Base-by-base conservation (phyloP, 2,113 vertebrate genomes). In the Promerops cafer region DNA sequence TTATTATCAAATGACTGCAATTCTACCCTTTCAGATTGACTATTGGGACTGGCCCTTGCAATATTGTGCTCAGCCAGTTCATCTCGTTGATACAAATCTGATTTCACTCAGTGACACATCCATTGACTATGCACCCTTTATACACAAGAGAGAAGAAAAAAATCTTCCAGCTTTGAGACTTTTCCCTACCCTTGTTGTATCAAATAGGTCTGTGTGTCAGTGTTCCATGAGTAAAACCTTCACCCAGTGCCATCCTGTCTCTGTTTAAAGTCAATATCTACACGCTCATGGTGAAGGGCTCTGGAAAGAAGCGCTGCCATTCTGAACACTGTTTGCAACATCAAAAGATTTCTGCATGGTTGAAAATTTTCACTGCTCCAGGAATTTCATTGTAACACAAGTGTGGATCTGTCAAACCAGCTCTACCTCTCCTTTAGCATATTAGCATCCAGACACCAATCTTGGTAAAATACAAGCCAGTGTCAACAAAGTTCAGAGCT, bases 291-390 rank as follows among this genome's bases (percentile, higher is more conserved):
- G 49, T 16, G 35, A 76, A 77, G 26, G 20, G 54, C 54, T 86
- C 49, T 0, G 0, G 37, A 68, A 90, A 90, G 52, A 72, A 66
- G 4, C 30, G 60, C 52, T 87, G 69, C 76, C 26, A 21, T 90
- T 57, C 60, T 78, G 42, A 83, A 66, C 66, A 61, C n/a, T 45
- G 65, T 81, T 88, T 63, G 39, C 68, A 83, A 76, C 31, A 61
- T 45, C 54, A 68, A 65, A 89, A 94, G 60, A 68, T 83, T 92
- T 94, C 78, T 1, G 0, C 56, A 31, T 40, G 66, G 83, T 44
- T 95, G 89, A 81, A 91, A 95, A 89, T 66, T 81, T 82, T 82
- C 60, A 56, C 64, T 71, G 86, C 83, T 91, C 56, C 69, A 37
- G 76, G 72, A 83, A 88, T 87, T 89, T 82, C 23, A 78, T 18